phyloP scores from a whole-genome alignment of 2,797 vertebrate genomes.

The Lacerta agilis region DNA sequence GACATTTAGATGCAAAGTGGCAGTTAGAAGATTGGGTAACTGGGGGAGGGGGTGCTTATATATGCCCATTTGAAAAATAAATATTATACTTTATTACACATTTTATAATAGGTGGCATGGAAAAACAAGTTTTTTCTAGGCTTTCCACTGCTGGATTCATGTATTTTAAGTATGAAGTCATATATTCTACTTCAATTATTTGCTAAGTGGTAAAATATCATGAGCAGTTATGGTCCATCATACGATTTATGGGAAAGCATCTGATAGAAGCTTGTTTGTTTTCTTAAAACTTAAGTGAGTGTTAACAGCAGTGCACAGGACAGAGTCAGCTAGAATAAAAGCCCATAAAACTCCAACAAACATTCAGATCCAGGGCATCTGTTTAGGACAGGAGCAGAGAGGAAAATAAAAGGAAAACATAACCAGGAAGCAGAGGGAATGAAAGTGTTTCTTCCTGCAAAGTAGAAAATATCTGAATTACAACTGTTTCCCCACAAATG shows the following conservation, averaged over 20 bases:
- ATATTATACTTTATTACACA: too few species aligned
- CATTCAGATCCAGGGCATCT: neutral
- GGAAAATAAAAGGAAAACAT: neutral
- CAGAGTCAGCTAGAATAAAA: neutral
- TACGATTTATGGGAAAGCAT: neutral
- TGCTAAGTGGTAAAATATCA: neutral
- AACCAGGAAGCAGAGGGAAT: neutral
- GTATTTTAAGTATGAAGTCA: neutral
- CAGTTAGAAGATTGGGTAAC: too few species aligned
- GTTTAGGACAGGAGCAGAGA: neutral
- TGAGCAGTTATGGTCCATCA: neutral
- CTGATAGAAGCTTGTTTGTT: neutral
- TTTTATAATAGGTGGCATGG: too few species aligned
- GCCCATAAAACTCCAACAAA: neutral
- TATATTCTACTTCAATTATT: neutral
- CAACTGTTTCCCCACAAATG: neutral
- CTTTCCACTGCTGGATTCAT: neutral
- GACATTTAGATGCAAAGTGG: too few species aligned
- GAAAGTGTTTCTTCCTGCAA: neutral
- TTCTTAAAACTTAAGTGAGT: neutral
- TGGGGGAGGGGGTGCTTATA: too few species aligned
- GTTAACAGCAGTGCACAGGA: neutral
- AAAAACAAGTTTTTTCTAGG: too few species aligned
- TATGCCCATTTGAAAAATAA: too few species aligned
- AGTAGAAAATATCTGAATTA: neutral